Percentiles rank a stretch among this genome's conserved stretches.
These are phyloP conservation scores for Xenus cinereus DNA, from an alignment of 2,113 vertebrate species.

Conservation along the genomic window DNA sequence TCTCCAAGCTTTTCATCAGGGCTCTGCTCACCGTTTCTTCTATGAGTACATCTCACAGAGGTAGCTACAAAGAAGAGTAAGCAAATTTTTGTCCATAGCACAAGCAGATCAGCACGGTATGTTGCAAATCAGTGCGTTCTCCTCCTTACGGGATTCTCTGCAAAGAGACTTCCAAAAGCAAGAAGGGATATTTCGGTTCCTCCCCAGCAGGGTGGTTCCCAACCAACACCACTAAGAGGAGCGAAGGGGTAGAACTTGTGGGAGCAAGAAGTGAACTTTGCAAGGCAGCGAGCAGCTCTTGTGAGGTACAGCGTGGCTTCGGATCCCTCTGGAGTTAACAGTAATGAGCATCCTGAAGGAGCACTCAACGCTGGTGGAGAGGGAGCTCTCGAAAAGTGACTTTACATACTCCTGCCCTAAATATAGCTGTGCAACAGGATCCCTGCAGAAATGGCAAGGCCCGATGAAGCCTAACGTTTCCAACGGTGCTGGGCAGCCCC, in stretches of 20 bases:
- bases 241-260: background rate
- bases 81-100: background rate
- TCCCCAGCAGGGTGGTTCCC: background rate
- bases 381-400: background rate
- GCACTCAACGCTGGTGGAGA: background rate
- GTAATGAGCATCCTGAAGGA: background rate
- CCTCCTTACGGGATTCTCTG: background rate
- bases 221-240: background rate
- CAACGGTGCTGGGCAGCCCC: background rate
- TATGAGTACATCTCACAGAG: background rate
- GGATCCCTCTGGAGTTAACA: background rate
- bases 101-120: rapidly evolving
- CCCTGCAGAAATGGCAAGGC: background rate
- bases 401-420: background rate
- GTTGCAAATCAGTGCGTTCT: background rate
- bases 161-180: background rate
- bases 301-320: rapidly evolving
- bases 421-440: background rate
- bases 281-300: background rate
- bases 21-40: background rate
- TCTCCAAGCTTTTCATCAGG: background rate
- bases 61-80: background rate
- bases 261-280: background rate
- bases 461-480: background rate
- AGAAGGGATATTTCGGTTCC: background rate